A percentile compares a stretch with the other conserved stretches of the same genome.
Conservation (phyloP, 2,888 invertebrate genomes). For the Drosophila leonis region DNA sequence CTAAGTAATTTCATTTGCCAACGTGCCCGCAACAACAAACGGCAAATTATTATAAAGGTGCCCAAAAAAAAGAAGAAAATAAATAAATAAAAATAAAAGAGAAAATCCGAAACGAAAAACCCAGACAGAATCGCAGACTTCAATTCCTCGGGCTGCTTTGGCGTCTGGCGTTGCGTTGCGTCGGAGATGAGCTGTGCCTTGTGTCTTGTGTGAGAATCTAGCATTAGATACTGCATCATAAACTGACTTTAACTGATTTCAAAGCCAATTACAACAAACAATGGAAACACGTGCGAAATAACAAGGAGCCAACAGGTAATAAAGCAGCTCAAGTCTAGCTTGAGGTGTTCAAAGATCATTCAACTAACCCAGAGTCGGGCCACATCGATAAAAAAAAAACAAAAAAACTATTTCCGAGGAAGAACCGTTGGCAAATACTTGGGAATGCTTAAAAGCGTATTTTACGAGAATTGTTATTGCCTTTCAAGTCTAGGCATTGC, state of each 20-base stretch:
- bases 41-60: constrained; percentile 60
- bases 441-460: constrained; percentile 32
- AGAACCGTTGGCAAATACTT: constrained; percentile 16
- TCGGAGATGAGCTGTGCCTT: constrained; percentile 35
- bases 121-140: constrained; percentile 16
- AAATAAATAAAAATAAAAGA: constrained; percentile 21
- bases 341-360: constrained; percentile 36
- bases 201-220: constrained; percentile 23
- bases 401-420: constrained; percentile 6
- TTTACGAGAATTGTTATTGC: constrained; percentile 38
- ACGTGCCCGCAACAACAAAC: constrained; percentile 59
- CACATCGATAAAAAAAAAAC: constrained; percentile 14
- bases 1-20: constrained; percentile 80
- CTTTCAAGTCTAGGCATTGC: constrained; percentile 4
- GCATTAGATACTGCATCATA: constrained; percentile 28
- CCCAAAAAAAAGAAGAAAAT: constrained; percentile 19
- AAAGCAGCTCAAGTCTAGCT: constrained; percentile 20
- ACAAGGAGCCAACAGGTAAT: constrained; percentile 34
- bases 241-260: constrained; percentile 29
- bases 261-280: constrained; percentile 39
- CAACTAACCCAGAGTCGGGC: constrained; percentile 20
- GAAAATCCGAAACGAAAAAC: constrained; percentile 10
- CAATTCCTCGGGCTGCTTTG: constrained; percentile 14
- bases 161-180: neutral
- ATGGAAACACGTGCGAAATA: constrained; percentile 41